Evolutionary conservation across 2,888 invertebrate genomes (phyloP), one percentile per base, ranked within the genome.

Genomic region (Ellobium chinense): DNA sequence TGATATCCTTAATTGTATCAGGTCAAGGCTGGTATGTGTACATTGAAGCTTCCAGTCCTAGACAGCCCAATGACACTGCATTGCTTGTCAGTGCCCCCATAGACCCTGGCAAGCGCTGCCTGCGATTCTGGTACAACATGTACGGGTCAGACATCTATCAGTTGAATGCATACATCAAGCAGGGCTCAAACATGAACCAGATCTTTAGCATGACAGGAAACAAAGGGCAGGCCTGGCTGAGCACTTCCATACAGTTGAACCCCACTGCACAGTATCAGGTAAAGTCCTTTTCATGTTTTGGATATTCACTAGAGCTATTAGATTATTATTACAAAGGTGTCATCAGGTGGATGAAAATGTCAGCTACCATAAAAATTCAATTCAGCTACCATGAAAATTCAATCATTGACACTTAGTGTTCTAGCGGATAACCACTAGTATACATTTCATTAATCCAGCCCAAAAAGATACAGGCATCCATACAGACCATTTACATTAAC

Each of bases 31-130:
- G 84, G 82, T 95, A 95, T 86, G 93, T 94, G 0, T 95, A 91
- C 89, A 94, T 95, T 63, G 95, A 95, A 88, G 94, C 95, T 0
- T 93, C 94, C 3, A 94, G 93, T 85, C 95, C 95, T 0, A 91
- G 94, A 62, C 87, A 94, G 82, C 94, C 94, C 0, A 95, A 95
- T 2, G 95, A 95, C 88, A 92, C 93, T 56, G 95, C 95, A 0
- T 91, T 94, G 80, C 92, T 95, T 18, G 78, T 86, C 24, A 88
- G 88, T 74, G 87, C 87, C 1, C 24, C 70, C n/a, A 88, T 90
- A 37, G 87, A 86, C 73, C 37, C 74, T 18, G 58, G 83, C 5
- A 56, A 46, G 14, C 78, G 81, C 37, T 91, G 91, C 74, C 83
- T 91, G n/a, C 87, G 85, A 65, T 91, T 91, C 86, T 91, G 87